These are phyloP conservation scores for Pachyseris speciosa DNA, from an alignment of 64 coral and sea anemone species.

Conservation along the genomic window DNA sequence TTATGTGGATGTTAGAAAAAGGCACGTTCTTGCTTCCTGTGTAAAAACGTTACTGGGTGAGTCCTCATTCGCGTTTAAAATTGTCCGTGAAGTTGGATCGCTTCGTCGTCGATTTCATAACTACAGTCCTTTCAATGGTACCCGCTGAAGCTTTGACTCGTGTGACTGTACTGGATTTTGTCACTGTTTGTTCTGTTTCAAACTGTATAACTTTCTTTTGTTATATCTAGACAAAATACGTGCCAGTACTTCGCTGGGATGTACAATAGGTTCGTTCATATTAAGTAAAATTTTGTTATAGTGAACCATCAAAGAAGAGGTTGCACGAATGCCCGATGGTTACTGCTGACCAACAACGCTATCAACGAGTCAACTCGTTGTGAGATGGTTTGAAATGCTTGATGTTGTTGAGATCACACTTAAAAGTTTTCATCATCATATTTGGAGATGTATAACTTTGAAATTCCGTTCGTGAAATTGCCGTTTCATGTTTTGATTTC, in stretches of 20 bases:
- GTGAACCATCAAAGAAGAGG: not conserved
- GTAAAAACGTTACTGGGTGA: not conserved
- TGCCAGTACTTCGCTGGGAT: not conserved
- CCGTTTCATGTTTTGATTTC: not conserved
- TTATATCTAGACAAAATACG: not conserved
- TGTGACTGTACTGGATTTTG: not conserved
- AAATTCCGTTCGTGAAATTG: not conserved
- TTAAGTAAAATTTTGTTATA: not conserved
- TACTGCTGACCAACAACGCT: not conserved
- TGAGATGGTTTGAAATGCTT: not conserved
- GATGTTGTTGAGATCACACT: not conserved
- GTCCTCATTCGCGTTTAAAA: not conserved
- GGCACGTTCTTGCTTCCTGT: not conserved
- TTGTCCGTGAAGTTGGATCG: not conserved
- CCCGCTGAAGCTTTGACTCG: not conserved
- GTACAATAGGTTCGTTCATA: not conserved
- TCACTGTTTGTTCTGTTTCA: not conserved
- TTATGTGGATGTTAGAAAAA: slow-evolving; percentile 3
- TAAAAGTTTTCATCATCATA: not conserved
- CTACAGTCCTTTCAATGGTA: not conserved
- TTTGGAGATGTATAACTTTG: not conserved
- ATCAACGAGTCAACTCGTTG: not conserved
- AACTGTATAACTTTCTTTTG: not conserved
- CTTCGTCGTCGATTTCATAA: slow-evolving; percentile 3
- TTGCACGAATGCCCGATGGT: not conserved